These are phyloP conservation scores for Poecile atricapillus DNA, from an alignment of 2,113 vertebrate genomes.

Conservation along the genomic window DNA sequence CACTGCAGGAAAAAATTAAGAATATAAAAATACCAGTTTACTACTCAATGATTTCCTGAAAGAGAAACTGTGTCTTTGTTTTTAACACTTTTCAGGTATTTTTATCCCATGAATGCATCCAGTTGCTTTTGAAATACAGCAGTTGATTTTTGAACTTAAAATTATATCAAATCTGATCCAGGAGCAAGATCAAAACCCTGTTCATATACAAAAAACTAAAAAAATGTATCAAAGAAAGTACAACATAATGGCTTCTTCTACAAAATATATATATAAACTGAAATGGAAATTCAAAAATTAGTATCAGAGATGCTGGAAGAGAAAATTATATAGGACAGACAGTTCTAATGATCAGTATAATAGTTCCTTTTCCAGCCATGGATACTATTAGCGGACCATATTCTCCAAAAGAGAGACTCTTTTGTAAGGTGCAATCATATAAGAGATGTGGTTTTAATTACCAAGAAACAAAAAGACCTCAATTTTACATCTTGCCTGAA, in stretches of 20 bases:
- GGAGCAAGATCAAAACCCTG: background rate
- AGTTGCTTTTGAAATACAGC: background rate
- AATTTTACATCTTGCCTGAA: conserved; percentile 31
- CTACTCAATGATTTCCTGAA: background rate
- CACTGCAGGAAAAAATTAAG: background rate
- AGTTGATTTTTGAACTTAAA: background rate
- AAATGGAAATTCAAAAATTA: conserved; percentile 6
- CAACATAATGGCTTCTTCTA: background rate
- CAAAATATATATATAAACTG: background rate
- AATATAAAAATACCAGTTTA: background rate
- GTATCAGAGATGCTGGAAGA: background rate
- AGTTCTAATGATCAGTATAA: background rate
- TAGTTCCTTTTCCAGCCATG: background rate
- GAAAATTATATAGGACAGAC: background rate
- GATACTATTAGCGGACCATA: background rate
- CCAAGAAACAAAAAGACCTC: background rate
- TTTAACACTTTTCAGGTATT: background rate
- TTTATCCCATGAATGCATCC: background rate
- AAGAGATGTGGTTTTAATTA: conserved; percentile 27
- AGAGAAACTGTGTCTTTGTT: background rate
- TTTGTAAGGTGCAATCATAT: background rate
- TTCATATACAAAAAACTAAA: background rate
- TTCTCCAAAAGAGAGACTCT: background rate
- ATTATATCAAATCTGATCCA: background rate
- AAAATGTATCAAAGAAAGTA: background rate